phyloP scores from a whole-genome alignment of 2,797 vertebrate species.

The Acridotheres tristis region DNA sequence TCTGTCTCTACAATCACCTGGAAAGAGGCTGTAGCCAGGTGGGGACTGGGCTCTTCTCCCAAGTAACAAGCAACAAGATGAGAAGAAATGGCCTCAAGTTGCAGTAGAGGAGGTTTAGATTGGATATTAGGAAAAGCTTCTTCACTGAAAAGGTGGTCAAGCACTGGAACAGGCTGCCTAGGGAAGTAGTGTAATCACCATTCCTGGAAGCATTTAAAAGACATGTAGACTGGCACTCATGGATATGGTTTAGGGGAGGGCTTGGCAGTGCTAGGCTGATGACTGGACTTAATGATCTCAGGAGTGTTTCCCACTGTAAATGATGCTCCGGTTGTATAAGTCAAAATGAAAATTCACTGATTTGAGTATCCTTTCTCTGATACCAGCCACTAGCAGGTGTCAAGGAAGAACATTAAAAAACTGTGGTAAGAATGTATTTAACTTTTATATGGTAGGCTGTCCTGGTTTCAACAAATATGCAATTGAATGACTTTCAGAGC shows the following conservation, averaged over 20 bases:
- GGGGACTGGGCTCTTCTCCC: too few relatives aligned
- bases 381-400: not conserved
- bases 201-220: not conserved
- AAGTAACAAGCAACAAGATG: accelerated
- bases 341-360: not conserved
- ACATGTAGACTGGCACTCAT: not conserved
- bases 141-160: not conserved
- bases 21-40: not conserved
- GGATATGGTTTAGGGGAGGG: not conserved
- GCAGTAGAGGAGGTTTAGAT: not conserved
- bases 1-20: too few relatives aligned
- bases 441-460: not conserved
- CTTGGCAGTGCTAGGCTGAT: not conserved
- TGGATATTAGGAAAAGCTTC: not conserved
- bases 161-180: not conserved
- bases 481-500: not conserved
- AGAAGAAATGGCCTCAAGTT: not conserved
- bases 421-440: not conserved
- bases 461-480: not conserved
- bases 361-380: not conserved
- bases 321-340: not conserved
- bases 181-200: not conserved
- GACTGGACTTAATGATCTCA: not conserved
- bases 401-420: not conserved
- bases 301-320: not conserved